These are phyloP conservation scores for Dendrolimus houi DNA, from an alignment of 2,888 invertebrate genomes.

Conservation along the genomic window DNA sequence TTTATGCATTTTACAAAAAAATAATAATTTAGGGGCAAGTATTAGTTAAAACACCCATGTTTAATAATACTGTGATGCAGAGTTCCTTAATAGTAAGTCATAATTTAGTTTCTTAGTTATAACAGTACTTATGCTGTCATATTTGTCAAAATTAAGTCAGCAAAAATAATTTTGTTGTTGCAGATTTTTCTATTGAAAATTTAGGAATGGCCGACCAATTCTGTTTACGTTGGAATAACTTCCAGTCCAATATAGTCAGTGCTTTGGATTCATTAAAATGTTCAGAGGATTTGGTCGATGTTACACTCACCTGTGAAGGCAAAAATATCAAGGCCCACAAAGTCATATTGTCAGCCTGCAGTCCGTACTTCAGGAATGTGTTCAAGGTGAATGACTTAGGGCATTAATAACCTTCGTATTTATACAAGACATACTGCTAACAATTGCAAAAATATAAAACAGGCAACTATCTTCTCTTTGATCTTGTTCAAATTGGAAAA, in stretches of 20 bases:
- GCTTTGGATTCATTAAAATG: conserved; percentile 82
- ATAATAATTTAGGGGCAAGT: conserved; percentile 23
- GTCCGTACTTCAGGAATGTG: conserved; percentile 84
- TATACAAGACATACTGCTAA: conserved; percentile 7
- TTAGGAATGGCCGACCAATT: conserved; percentile 79
- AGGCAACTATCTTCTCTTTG: too few relatives aligned
- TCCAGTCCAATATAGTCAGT: conserved; percentile 81
- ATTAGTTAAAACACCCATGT: conserved; percentile 14
- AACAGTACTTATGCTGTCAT: conserved; percentile 19
- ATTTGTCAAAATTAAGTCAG: conserved; percentile 32
- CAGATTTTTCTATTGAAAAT: conserved; percentile 39
- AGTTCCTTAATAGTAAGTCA: conserved; percentile 26
- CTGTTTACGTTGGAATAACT: conserved; percentile 85
- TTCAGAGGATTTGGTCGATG: conserved; percentile 83
- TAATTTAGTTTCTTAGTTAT: conserved; percentile 10
- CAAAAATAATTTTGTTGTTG: conserved; percentile 35
- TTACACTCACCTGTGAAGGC: conserved; percentile 84
- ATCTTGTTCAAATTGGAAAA: too few relatives aligned
- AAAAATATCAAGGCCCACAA: conserved; percentile 84
- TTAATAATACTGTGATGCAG: conserved; percentile 33
- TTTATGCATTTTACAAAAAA: conserved; percentile 50
- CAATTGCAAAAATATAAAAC: not conserved
- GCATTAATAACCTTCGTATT: conserved; percentile 65
- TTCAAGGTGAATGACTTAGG: conserved; percentile 80
- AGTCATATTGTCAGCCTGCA: conserved; percentile 85